Evolutionary conservation across 30 jellyfish, hydroid and myxozoan species (phyloP), one percentile per base, ranked within the genome.

Genomic region (Turritopsis rubra): DNA sequence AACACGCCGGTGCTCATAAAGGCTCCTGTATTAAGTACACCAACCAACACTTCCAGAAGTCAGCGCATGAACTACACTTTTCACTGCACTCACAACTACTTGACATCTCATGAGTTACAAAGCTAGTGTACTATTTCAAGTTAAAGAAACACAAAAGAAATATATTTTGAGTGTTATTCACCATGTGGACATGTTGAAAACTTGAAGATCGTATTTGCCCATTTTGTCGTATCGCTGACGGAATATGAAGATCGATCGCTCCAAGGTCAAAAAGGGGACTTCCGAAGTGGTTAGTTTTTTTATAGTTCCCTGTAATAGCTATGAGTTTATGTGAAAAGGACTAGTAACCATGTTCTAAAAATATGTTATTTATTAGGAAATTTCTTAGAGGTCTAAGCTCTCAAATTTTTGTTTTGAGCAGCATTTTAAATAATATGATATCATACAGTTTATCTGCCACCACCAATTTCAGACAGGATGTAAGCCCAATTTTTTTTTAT

Each of bases 181-280:
- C 5, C 60, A 41, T 41, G 60, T 41, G 60, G 9, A 3, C 60
- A 41, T 5, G 13, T 41, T 41, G 13, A 41, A 41, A 13, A 41
- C 60, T 41, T 41, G 13, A 66, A 66, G 29, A 66, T 21, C 76
- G 27, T 26, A 1, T 21, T 66, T 26, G 76, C 17, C 76, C 9
- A 66, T 17, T 66, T 1, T 66, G 7, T 66, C 8, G 76, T 66
- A 3, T 7, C 76, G 29, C 76, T 66, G 29, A 17, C 29, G 27
- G 76, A 66, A 66, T 21, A 91, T 92, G 98, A 92, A 92, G 82
- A 87, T 92, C 54, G 98, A 92, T 83, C 85, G 98, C 21, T 79
- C 92, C 54, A 92, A 92, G 80, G 87, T 92, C 66, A 89, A 92
- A 52, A 92, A 92, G 73, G 90, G 96, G 52, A 71, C 96, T 18